Conservation (phyloP, 2,888 invertebrate genomes). For the Rhingia campestris region DNA sequence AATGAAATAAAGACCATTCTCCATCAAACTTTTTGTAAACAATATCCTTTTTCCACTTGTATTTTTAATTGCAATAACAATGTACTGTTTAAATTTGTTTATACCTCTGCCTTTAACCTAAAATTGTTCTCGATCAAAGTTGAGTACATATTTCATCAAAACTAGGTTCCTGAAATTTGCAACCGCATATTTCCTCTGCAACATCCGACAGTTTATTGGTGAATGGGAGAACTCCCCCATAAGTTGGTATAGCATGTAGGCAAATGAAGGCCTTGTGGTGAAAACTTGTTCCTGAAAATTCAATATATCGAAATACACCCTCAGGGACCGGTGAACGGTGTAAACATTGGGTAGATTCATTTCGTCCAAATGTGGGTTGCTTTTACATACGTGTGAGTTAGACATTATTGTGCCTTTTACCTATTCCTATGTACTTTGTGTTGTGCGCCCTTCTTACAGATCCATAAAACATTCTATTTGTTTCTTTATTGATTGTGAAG, state of each 20-base stretch:
- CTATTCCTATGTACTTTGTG: not conserved
- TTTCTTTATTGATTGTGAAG: conserved; percentile 56
- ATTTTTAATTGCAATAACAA: conserved; percentile 35
- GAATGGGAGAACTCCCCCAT: not conserved
- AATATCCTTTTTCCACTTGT: conserved; percentile 5
- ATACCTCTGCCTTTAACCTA: conserved; percentile 24
- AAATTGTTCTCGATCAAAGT: conserved; percentile 34
- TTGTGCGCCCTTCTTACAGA: conserved; percentile 9
- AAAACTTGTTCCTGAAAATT: conserved; percentile 57
- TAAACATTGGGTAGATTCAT: conserved; percentile 52
- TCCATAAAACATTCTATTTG: conserved; percentile 65
- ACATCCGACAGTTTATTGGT: conserved; percentile 52
- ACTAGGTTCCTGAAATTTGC: conserved; percentile 62
- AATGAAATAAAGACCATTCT: not conserved
- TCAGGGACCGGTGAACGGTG: conserved; percentile 23
- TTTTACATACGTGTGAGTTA: not conserved
- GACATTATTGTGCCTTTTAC: conserved; percentile 19
- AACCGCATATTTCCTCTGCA: conserved; percentile 68
- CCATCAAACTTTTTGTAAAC: conserved; percentile 23
- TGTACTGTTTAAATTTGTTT: conserved; percentile 10
- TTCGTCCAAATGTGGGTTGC: conserved; percentile 9
- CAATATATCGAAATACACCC: conserved; percentile 54
- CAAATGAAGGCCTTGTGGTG: conserved; percentile 40
- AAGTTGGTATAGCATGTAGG: not conserved
- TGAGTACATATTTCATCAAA: conserved; percentile 52